Conservation (phyloP, 2,113 vertebrate species). For the Piliocolobus tephrosceles region DNA sequence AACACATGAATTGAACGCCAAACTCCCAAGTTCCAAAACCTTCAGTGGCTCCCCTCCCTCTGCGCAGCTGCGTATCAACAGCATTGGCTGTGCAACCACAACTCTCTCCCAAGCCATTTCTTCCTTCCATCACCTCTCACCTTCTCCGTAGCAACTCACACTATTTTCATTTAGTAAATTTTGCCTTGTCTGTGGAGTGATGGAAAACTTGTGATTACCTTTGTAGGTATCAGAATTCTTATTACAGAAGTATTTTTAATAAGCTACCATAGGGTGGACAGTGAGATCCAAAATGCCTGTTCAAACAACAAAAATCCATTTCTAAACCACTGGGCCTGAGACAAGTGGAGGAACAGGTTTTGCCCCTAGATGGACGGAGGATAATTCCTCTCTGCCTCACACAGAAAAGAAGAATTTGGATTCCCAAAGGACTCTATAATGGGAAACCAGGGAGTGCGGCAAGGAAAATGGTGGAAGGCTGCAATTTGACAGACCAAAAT, state of each 20-base stretch:
- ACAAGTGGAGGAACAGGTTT: not conserved
- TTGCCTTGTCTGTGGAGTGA: not conserved
- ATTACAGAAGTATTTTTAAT: not conserved
- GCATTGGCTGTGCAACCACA: too few species aligned
- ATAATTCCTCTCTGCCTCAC: not conserved
- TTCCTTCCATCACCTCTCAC: not conserved
- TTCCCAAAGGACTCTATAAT: not conserved
- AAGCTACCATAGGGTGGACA: not conserved
- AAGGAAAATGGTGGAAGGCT: not conserved
- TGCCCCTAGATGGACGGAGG: not conserved
- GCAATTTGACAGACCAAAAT: not conserved
- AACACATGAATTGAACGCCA: not conserved
- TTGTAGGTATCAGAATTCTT: not conserved
- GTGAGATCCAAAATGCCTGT: not conserved
- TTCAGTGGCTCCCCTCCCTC: not conserved
- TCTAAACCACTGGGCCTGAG: not conserved
- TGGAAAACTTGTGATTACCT: not conserved
- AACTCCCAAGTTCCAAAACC: not conserved
- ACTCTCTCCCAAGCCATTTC: not conserved
- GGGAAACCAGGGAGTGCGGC: not conserved
- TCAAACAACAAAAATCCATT: not conserved
- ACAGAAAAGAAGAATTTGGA: not conserved
- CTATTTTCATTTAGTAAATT: slow-evolving; percentile 11
- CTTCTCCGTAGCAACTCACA: not conserved
- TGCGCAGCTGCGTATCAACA: not conserved